Conservation (phyloP, 2,113 vertebrate genomes). For the Zosterops borbonicus region DNA sequence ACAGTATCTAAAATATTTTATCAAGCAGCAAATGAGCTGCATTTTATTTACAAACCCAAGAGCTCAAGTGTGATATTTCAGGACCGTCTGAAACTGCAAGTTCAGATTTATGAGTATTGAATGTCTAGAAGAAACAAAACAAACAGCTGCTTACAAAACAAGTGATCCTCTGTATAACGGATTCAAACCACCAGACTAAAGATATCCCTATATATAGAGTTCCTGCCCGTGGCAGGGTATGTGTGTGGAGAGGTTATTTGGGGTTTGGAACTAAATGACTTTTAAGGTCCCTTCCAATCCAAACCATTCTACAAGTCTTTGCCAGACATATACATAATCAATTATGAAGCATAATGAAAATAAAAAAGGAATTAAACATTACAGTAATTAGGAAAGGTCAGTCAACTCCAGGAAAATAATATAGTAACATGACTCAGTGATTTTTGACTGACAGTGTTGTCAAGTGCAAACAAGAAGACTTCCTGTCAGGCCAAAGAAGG, state of each 20-base stretch:
- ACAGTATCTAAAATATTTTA: background rate
- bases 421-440: fast-evolving
- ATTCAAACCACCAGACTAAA: background rate
- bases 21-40: background rate
- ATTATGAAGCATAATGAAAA: background rate
- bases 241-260: too few relatives aligned
- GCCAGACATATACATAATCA: background rate
- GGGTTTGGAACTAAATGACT: background rate
- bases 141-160: background rate
- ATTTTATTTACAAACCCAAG: background rate
- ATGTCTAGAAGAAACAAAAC: background rate
- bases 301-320: background rate
- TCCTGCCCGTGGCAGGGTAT: background rate
- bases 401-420: background rate
- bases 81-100: background rate
- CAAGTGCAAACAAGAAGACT: background rate
- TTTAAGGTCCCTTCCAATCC: background rate
- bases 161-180: background rate
- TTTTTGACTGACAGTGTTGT: background rate
- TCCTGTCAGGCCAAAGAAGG: background rate
- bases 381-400: background rate
- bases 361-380: fast-evolving
- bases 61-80: background rate
- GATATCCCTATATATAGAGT: background rate
- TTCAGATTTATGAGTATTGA: background rate